Base-by-base conservation (phyloP, 2,113 vertebrate genomes). In the Perca flavescens region DNA sequence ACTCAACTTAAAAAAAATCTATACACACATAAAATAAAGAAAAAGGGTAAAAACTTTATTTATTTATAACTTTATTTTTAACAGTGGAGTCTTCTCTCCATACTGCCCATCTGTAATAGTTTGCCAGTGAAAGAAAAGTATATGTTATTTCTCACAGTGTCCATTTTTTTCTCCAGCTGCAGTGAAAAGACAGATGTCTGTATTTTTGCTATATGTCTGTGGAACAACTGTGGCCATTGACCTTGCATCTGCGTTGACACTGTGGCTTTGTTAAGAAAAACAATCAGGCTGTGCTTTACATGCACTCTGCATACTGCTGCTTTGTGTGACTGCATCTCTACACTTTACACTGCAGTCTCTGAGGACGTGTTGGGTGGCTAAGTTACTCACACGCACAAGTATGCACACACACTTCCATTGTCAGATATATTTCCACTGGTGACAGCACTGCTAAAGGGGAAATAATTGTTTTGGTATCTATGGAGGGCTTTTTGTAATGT, bases 201-300 rank as follows among this genome's bases (percentile, higher is more conserved):
- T 67, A 49, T 58, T 21, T 72, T 64, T 1, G 6, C 25, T 34
- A 17, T 56, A 47, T 53, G 21, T 73, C 53, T 0, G 2, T 1
- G 21, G 50, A 60, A 71, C 72, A 75, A 52, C 49, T 61, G 34
- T 81, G 74, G 43, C 82, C 75, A 68, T 63, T 82, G 77, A 83
- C 52, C 46, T 64, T 60, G 14, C 9, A 31, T 61, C 54, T 78
- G 56, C 25, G 34, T 47, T 64, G 53, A 82, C 83, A 80, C 34
- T 68, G 68, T 47, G 71, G 21, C 75, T 75, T 81, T 88, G 66
- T 79, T 46, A 47, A 52, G 61, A 46, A 49, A 67, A 84, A 69
- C 68, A 82, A 75, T 82, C 66, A 25, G 50, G 28, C 67, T 34
- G 4, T n/a, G 57, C 57, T 79, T 62, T 22, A 72, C 50, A 68